Percentiles rank a stretch among this genome's conserved stretches.
Evolutionary conservation across 2,888 invertebrate species (phyloP).

Genomic region (Cancer borealis): DNA sequence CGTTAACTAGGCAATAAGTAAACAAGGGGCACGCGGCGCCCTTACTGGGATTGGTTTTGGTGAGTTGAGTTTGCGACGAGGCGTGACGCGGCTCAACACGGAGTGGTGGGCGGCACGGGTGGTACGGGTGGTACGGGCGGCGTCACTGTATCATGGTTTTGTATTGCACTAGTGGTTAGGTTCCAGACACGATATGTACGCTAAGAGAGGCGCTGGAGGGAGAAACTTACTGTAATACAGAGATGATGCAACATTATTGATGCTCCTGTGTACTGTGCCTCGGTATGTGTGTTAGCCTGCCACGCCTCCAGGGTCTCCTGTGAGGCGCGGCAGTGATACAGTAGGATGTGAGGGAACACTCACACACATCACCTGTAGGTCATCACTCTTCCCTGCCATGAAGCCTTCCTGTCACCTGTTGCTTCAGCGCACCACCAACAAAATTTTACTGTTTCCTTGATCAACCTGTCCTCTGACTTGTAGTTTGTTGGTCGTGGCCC

Average conservation of each 20-base stretch:
- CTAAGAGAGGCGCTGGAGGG: neutral
- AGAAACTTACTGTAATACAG: neutral
- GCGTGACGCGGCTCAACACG: constrained; percentile 25
- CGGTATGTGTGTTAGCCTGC: neutral
- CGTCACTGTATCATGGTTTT: neutral
- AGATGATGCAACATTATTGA: neutral
- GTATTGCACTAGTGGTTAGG: neutral
- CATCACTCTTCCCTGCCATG: neutral
- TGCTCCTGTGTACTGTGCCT: neutral
- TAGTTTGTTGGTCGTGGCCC: neutral
- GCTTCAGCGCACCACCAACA: neutral
- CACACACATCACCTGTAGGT: neutral
- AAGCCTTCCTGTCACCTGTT: neutral
- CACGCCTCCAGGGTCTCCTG: neutral
- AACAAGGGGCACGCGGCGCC: constrained; percentile 27
- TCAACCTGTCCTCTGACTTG: neutral
- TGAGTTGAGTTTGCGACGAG: constrained; percentile 33
- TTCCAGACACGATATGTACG: neutral
- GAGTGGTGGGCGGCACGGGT: neutral
- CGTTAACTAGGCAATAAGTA: constrained; percentile 55
- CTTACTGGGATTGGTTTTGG: constrained; percentile 46
- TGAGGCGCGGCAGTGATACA: neutral
- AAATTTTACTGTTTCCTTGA: neutral
- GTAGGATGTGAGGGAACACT: neutral
- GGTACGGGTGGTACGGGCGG: neutral